Evolutionary conservation across 2,888 invertebrate genomes (phyloP).

Genomic region (Leptothorax acervorum): DNA sequence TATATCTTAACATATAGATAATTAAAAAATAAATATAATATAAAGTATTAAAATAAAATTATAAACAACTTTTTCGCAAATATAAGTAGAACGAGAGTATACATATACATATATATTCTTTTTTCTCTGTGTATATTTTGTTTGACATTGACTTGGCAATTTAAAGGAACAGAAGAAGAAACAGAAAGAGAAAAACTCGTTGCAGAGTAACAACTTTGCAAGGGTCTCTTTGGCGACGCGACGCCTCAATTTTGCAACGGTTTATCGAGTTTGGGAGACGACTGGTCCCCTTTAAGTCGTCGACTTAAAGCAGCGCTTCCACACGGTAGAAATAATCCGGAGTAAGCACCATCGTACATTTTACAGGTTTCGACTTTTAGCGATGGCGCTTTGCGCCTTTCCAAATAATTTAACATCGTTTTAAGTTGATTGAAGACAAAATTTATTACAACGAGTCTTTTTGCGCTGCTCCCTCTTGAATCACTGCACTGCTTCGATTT

Average conservation of each 20-base stretch:
- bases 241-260: constrained; percentile 7
- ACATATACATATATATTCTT: no score
- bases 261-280: neutral
- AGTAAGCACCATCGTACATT: constrained; percentile 67
- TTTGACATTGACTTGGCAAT: neutral
- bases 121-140: neutral
- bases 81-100: no score
- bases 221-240: neutral
- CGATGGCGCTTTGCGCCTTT: constrained; percentile 62
- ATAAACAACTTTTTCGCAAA: no score
- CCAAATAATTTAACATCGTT: constrained; percentile 84
- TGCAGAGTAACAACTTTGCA: neutral
- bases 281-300: constrained; percentile 64
- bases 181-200: neutral
- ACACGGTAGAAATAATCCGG: neutral
- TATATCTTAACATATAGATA: no score
- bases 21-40: no score
- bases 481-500: neutral
- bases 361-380: constrained; percentile 73
- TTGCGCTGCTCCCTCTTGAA: constrained; percentile 9
- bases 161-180: neutral
- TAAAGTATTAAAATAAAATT: no score
- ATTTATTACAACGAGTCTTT: constrained; percentile 77
- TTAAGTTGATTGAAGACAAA: constrained; percentile 82
- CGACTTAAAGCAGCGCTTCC: constrained; percentile 66